A percentile compares a stretch with the other conserved stretches of the same genome.
phyloP scores from a whole-genome alignment of 1,140 invertebrate species.

The Macrotrachela quadricornifera region DNA sequence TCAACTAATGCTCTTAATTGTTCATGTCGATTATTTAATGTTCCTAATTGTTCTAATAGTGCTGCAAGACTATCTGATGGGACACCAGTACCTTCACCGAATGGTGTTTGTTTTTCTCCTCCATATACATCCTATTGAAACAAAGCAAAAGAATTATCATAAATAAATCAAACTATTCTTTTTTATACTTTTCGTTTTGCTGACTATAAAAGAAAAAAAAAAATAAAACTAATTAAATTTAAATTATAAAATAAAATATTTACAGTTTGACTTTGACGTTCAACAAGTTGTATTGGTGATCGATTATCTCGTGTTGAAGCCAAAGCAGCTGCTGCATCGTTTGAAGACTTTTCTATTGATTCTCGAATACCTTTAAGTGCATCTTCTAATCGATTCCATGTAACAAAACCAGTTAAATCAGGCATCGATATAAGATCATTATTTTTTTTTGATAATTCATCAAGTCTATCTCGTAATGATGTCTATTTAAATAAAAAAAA shows the following conservation, averaged over 20 bases:
- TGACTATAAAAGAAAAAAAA: too few relatives aligned
- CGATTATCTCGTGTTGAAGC: conserved; percentile 11
- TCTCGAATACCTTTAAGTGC: conserved; percentile 18
- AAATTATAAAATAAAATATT: neutral
- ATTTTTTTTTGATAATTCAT: conserved; percentile 14
- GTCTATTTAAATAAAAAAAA: neutral
- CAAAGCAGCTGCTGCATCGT: conserved; percentile 5
- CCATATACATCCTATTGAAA: too few relatives aligned
- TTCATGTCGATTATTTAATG: conserved; percentile 13
- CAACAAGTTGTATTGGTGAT: too few relatives aligned
- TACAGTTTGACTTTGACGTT: conserved; percentile 17
- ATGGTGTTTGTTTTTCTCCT: too few relatives aligned
- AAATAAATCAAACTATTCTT: too few relatives aligned
- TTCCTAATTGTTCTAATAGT: conserved; percentile 17
- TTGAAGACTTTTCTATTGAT: conserved; percentile 11
- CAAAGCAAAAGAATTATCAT: too few relatives aligned
- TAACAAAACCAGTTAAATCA: conserved; percentile 18
- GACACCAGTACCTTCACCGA: neutral
- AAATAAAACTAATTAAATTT: neutral
- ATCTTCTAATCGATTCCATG: conserved; percentile 23
- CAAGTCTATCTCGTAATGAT: neutral
- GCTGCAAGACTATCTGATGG: conserved; percentile 16
- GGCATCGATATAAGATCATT: conserved; percentile 12
- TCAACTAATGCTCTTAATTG: conserved; percentile 14
- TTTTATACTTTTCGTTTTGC: too few relatives aligned